Conservation (phyloP, 2,113 vertebrate genomes). For the Scomber japonicus region DNA sequence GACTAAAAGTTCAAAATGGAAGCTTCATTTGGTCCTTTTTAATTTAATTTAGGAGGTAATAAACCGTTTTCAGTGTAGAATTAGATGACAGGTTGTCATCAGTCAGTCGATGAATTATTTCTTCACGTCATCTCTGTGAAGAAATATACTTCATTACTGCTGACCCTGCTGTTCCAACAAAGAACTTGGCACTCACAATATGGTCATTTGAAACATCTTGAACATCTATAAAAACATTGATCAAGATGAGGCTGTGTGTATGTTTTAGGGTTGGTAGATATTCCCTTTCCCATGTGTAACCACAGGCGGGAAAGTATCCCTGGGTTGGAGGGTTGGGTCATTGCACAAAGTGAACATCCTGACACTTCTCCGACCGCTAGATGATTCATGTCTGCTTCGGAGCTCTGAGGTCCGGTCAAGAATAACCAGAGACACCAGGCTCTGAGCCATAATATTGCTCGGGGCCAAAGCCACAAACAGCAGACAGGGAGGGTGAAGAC, state of each 20-base stretch:
- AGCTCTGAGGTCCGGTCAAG: constrained; percentile 59
- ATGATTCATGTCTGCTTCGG: constrained; percentile 74
- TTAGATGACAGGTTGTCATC: constrained; percentile 15
- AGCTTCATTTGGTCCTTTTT: constrained; percentile 1
- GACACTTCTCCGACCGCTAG: constrained; percentile 66
- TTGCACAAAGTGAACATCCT: constrained; percentile 65
- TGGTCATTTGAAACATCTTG: constrained; percentile 42
- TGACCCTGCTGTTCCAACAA: too few species aligned
- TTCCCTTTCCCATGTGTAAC: constrained; percentile 60
- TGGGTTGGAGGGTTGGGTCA: constrained; percentile 55
- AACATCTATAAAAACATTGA: constrained; percentile 50
- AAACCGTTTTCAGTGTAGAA: background rate
- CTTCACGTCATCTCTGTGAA: background rate
- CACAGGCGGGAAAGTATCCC: constrained; percentile 66
- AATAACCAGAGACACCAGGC: constrained; percentile 64
- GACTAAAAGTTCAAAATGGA: constrained; percentile 15
- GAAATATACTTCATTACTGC: too few species aligned
- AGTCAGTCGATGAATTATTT: constrained; percentile 21
- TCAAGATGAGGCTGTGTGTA: constrained; percentile 11
- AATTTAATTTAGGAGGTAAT: constrained; percentile 24
- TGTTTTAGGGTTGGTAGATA: constrained; percentile 41
- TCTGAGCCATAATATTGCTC: constrained; percentile 46
- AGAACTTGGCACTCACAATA: background rate
- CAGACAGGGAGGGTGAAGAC: constrained; percentile 36
- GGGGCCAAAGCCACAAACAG: constrained; percentile 54